Evolutionary conservation across 53 echinoderm and acorn worm species (phyloP), one percentile per base, ranked within the genome.

Genomic region (Zoroaster sp.): DNA sequence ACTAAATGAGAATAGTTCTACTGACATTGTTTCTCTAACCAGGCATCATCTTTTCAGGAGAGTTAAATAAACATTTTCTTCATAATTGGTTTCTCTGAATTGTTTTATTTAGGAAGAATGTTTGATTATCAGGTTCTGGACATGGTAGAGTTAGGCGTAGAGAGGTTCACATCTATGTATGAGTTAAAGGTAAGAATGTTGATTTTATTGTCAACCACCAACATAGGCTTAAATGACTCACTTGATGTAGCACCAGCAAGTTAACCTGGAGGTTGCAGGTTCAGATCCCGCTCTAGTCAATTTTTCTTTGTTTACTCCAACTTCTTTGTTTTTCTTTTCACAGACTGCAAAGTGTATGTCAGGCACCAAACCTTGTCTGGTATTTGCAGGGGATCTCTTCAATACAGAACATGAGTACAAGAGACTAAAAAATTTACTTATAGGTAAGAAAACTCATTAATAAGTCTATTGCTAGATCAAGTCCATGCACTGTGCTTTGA

Each of bases 61-160:
- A 40, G 17, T 13, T n/a, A 30, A 38, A 18, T 12, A 81, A 18
- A 33, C 40, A 13, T n/a, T 46, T 77, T n/a, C 12, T 40, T 20
- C 43, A 41, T 35, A 41, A 15, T 83, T 44, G 18, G 23, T 23
- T 41, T 39, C 21, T 63, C 15, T 12, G n/a, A 3, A 17, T 35
- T 77, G 3, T 80, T 35, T 18, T 83, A 46, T 66, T 5, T 74
- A 97, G 97, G 97, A 68, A 90, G 95, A 41, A 80, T 91, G 87
- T 97, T 92, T 88, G 91, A 95, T 35, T 78, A 90, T 67, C 98
- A 95, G 53, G 87, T 94, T 21, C 78, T 97, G 75, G 98, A 97
- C 70, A 97, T 97, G 98, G 74, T 97, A 45, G 98, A 97, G 75
- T 71, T 97, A 23, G 95, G 94, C 63, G 90, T 97, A 9, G 95